phyloP scores from a whole-genome alignment of 2,113 vertebrate species.

The Meles meles region DNA sequence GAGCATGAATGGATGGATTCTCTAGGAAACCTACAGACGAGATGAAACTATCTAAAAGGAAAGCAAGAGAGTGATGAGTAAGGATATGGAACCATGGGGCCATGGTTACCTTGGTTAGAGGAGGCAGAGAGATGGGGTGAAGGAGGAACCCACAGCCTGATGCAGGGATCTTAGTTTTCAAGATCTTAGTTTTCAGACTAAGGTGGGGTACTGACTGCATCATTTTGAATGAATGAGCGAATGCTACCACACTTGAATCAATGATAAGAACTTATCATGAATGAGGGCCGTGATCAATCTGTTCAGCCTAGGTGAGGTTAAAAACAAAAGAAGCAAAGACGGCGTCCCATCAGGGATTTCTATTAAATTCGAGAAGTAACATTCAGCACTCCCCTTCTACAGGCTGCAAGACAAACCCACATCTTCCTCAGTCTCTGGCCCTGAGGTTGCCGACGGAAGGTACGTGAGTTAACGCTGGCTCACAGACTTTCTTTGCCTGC shows the following conservation, averaged over 20 bases:
- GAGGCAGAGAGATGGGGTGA: rapidly evolving
- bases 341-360: background rate
- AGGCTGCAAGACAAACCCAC: background rate
- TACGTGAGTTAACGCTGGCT: background rate
- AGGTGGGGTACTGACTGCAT: background rate
- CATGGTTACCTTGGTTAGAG: background rate
- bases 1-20: background rate
- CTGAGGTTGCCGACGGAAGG: background rate
- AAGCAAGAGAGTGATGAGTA: background rate
- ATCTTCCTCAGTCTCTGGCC: background rate
- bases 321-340: background rate
- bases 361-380: background rate
- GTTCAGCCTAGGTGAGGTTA: background rate
- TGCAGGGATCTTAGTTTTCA: background rate
- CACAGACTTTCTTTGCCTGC: background rate
- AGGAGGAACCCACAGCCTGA: background rate
- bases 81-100: background rate
- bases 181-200: background rate
- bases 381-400: background rate
- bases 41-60: background rate
- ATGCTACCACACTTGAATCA: background rate
- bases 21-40: background rate
- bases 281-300: background rate
- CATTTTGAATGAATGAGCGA: background rate
- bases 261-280: background rate